Conservation (phyloP, 2,888 invertebrate species). For the Cataglyphis cursor region DNA sequence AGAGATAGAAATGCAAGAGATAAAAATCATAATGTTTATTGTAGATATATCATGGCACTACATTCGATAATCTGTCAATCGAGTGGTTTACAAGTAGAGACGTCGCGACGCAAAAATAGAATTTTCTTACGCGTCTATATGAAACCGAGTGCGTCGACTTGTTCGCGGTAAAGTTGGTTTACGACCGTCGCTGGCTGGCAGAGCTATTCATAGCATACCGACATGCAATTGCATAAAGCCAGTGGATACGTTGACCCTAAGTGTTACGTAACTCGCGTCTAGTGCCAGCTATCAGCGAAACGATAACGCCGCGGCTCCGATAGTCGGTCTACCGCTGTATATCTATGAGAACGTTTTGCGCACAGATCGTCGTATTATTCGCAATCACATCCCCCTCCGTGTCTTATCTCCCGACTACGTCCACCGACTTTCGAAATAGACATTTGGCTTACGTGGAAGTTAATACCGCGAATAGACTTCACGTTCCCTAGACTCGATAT, state of each 20-base stretch:
- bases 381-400: constrained; percentile 68
- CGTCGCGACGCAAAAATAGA: constrained; percentile 36
- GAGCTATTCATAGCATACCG: constrained; percentile 84
- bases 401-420: constrained; percentile 70
- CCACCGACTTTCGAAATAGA: constrained; percentile 70
- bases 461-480: constrained; percentile 46
- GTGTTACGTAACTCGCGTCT: constrained; percentile 81
- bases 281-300: constrained; percentile 80
- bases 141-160: constrained; percentile 53
- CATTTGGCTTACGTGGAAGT: constrained; percentile 59
- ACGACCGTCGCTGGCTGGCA: constrained; percentile 70
- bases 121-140: constrained; percentile 44
- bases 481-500: constrained; percentile 28
- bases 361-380: constrained; percentile 72
- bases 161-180: constrained; percentile 67
- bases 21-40: constrained; percentile 16
- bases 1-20: not conserved
- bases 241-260: constrained; percentile 86
- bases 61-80: constrained; percentile 27
- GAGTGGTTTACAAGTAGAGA: constrained; percentile 16
- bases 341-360: constrained; percentile 70
- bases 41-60: constrained; percentile 34
- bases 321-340: constrained; percentile 69
- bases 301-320: constrained; percentile 79
- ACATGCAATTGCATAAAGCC: constrained; percentile 86